These are phyloP conservation scores for Synanceia verrucosa DNA, from an alignment of 2,797 vertebrate genomes.

Conservation along the genomic window DNA sequence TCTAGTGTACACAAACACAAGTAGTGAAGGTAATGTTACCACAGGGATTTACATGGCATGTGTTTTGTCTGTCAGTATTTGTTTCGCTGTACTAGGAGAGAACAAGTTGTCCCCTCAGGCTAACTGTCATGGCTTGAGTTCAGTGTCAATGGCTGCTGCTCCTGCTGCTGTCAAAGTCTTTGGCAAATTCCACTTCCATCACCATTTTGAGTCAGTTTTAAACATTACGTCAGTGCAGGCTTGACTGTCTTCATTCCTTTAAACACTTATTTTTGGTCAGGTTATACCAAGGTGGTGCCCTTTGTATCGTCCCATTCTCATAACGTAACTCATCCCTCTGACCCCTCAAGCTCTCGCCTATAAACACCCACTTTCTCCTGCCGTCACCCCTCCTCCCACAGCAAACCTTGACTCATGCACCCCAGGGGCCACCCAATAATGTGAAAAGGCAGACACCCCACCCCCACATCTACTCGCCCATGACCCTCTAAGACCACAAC, in stretches of 20 bases:
- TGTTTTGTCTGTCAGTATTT: constrained; percentile 16
- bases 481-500: constrained; percentile 76
- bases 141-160: constrained; percentile 10
- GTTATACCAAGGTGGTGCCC: constrained; percentile 39
- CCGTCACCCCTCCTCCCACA: constrained; percentile 47
- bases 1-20: constrained; percentile 13
- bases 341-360: constrained; percentile 48
- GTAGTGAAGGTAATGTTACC: constrained; percentile 3
- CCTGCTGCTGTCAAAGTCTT: constrained; percentile 12
- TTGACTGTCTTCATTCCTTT: constrained; percentile 24
- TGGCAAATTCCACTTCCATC: background rate
- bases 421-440: constrained; percentile 73
- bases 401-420: constrained; percentile 71
- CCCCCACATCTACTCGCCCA: constrained; percentile 68
- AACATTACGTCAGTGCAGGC: constrained; percentile 6
- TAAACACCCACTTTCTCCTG: constrained; percentile 53
- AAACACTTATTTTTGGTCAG: constrained; percentile 22
- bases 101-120: constrained; percentile 16
- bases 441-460: constrained; percentile 74
- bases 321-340: constrained; percentile 49
- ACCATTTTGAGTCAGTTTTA: background rate
- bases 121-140: constrained; percentile 7
- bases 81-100: constrained; percentile 24
- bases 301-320: constrained; percentile 44
- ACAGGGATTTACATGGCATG: constrained; percentile 26